Conservation (phyloP, 2,113 vertebrate genomes). For the Puma concolor region DNA sequence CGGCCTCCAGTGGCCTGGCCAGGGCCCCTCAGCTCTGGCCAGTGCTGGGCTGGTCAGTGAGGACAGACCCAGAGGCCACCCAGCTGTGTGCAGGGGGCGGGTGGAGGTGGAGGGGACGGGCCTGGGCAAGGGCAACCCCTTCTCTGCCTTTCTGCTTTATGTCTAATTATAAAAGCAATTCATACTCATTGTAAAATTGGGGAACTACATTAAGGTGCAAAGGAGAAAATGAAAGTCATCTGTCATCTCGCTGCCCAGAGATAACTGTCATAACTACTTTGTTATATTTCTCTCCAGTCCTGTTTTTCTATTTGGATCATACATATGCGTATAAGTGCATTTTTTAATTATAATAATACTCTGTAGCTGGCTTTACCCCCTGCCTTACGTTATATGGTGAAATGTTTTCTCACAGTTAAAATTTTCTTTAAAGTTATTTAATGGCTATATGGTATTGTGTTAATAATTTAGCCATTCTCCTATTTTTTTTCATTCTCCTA, state of each 20-base stretch:
- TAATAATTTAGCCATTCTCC: conserved; percentile 62
- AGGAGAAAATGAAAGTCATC: conserved; percentile 56
- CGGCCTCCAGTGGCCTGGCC: neutral
- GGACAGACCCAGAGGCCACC: neutral
- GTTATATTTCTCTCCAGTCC: neutral
- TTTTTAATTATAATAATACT: neutral
- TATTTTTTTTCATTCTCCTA: neutral
- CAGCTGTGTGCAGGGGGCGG: neutral
- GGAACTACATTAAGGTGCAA: conserved; percentile 36
- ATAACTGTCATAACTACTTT: neutral
- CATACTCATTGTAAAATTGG: conserved; percentile 15
- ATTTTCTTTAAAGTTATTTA: conserved; percentile 56
- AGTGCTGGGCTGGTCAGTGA: neutral
- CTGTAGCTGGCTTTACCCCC: neutral
- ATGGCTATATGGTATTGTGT: conserved; percentile 29
- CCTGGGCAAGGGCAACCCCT: neutral
- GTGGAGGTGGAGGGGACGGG: neutral
- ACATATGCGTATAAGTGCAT: no score
- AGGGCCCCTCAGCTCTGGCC: neutral
- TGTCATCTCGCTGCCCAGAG: neutral
- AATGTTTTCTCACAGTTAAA: neutral
- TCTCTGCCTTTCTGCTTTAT: neutral
- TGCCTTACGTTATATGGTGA: neutral
- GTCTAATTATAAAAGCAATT: conserved; percentile 45
- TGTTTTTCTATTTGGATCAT: neutral